Evolutionary conservation across 2,113 vertebrate species (phyloP).

Genomic region (Lepus europaeus): DNA sequence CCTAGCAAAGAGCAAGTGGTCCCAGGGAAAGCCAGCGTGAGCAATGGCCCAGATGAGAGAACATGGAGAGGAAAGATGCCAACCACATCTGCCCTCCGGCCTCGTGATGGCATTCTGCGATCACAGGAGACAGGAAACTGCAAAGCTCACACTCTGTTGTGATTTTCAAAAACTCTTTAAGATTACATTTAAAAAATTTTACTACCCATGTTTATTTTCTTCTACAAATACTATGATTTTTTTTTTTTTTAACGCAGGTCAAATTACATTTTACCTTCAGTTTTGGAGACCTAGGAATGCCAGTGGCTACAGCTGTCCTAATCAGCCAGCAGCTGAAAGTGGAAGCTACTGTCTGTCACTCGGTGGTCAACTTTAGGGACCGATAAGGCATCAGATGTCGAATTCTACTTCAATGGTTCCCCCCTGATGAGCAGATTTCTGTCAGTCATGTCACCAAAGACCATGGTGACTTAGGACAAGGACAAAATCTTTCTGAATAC

Average conservation of each 20-base stretch:
- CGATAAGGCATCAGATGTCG: conserved; percentile 56
- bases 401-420: conserved; percentile 59
- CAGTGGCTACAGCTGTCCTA: not conserved
- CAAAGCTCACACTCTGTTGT: not conserved
- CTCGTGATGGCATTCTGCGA: not conserved
- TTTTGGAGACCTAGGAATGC: not conserved
- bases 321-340: not conserved
- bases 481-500: conserved; percentile 70
- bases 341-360: not conserved
- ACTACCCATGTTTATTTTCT: conserved; percentile 10
- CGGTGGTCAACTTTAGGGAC: conserved; percentile 35
- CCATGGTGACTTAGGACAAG: conserved; percentile 40
- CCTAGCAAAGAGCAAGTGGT: not conserved
- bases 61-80: too few species aligned
- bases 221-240: not conserved
- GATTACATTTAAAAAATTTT: not conserved
- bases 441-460: conserved; percentile 63
- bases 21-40: not conserved
- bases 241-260: not conserved
- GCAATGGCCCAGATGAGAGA: not conserved
- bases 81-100: not conserved
- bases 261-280: not conserved
- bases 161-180: not conserved
- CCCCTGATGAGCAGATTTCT: conserved; percentile 63
- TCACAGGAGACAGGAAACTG: not conserved